Conservation (phyloP, 2,113 vertebrate species). For the Delphinus delphis region DNA sequence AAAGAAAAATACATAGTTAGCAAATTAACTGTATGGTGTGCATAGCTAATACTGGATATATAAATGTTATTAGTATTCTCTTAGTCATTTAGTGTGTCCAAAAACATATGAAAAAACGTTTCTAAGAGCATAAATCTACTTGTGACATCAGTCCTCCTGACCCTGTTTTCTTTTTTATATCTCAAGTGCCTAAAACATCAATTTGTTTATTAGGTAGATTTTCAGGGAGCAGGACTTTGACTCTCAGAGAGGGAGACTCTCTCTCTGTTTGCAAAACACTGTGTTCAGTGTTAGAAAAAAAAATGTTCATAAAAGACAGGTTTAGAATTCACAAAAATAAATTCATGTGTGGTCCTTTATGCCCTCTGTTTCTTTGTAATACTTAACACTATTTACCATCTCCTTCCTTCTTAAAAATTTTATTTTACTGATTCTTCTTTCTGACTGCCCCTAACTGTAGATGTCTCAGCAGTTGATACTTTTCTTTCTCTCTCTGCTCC, state of each 20-base stretch:
- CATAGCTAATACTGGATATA: not conserved
- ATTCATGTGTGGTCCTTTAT: not conserved
- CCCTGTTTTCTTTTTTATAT: not conserved
- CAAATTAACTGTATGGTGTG: not conserved
- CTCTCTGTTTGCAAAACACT: not conserved
- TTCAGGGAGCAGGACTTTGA: not conserved
- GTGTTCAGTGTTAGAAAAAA: not conserved
- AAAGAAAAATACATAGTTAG: not conserved
- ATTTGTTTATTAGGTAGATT: not conserved
- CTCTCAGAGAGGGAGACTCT: not conserved
- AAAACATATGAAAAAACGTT: not conserved
- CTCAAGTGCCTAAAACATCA: not conserved
- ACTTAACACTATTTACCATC: not conserved
- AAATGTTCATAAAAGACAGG: not conserved
- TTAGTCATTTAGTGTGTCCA: not conserved
- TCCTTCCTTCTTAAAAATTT: not conserved
- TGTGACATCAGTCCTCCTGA: not conserved
- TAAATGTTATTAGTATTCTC: not conserved
- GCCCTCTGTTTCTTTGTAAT: not conserved
- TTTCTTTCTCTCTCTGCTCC: not conserved
- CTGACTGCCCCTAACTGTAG: not conserved
- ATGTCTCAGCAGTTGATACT: not conserved
- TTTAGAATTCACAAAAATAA: not conserved
- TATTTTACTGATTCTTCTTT: slow-evolving; percentile 9
- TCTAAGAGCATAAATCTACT: not conserved